Conservation (phyloP, 2,113 vertebrate genomes). For the Nannobrachium achirus region DNA sequence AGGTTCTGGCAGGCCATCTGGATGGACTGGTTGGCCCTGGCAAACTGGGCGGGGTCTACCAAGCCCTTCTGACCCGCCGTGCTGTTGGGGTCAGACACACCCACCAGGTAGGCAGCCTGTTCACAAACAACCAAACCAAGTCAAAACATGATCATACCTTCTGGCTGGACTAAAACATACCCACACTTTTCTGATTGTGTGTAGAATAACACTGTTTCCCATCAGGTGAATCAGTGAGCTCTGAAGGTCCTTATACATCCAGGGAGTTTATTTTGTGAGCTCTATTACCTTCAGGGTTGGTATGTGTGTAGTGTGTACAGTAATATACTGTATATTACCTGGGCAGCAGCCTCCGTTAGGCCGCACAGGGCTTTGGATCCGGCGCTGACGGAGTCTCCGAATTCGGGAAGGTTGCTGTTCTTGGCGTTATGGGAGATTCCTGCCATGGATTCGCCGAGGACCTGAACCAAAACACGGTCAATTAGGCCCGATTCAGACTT, state of each 20-base stretch:
- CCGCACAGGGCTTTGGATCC: constrained; percentile 97
- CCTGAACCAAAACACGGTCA: constrained; percentile 68
- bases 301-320: not conserved
- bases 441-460: constrained; percentile 96
- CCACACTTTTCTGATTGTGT: too few relatives aligned
- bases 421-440: constrained; percentile 98
- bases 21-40: constrained; percentile 95
- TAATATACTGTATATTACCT: constrained; percentile 79
- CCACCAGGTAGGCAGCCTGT: constrained; percentile 95
- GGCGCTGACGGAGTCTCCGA: constrained; percentile 90
- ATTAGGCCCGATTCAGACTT: too few relatives aligned
- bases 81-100: constrained; percentile 94
- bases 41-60: constrained; percentile 96
- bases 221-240: too few relatives aligned
- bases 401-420: constrained; percentile 93
- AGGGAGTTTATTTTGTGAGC: too few relatives aligned
- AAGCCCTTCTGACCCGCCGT: constrained; percentile 93
- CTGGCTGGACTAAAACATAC: too few relatives aligned
- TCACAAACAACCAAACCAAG: not conserved
- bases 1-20: constrained; percentile 99
- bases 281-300: too few relatives aligned
- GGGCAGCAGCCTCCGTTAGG: constrained; percentile 93
- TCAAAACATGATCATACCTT: too few relatives aligned
- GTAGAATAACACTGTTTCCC: too few relatives aligned
- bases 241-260: too few relatives aligned